Evolutionary conservation across 2,113 vertebrate species (phyloP).

Genomic region (Chrysochloris asiatica): DNA sequence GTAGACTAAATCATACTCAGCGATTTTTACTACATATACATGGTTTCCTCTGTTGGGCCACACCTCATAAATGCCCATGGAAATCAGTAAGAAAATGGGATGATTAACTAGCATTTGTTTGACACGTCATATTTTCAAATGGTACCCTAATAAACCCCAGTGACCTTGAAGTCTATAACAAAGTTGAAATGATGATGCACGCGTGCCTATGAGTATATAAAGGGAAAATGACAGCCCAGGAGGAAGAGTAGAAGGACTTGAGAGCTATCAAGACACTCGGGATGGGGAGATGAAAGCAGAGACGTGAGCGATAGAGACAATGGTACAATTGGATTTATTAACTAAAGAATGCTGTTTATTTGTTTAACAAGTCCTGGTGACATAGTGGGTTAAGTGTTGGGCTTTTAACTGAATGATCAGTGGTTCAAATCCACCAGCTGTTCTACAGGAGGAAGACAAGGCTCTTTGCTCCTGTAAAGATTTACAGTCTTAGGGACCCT

Average conservation of each 20-base stretch:
- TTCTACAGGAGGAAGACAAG: no score
- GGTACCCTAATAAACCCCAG: background rate
- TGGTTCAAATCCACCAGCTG: no score
- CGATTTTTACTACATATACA: background rate
- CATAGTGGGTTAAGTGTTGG: no score
- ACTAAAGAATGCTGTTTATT: background rate
- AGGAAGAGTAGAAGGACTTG: background rate
- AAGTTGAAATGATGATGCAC: background rate
- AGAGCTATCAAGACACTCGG: background rate
- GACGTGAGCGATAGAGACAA: background rate
- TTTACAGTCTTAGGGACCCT: no score
- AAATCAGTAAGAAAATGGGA: background rate
- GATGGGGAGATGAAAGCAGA: background rate
- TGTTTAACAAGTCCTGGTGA: no score
- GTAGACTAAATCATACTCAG: background rate
- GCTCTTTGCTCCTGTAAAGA: background rate
- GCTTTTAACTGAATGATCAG: no score
- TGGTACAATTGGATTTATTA: background rate
- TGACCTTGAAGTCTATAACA: background rate
- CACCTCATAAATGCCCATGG: background rate
- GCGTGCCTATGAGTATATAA: background rate
- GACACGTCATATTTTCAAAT: background rate
- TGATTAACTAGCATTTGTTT: slow-evolving; percentile 2
- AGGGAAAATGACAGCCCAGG: background rate
- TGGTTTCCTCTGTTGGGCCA: background rate